Evolutionary conservation across 2,797 vertebrate species (phyloP), one percentile per base, ranked within the genome.

Genomic region (Echeneis naucrates): DNA sequence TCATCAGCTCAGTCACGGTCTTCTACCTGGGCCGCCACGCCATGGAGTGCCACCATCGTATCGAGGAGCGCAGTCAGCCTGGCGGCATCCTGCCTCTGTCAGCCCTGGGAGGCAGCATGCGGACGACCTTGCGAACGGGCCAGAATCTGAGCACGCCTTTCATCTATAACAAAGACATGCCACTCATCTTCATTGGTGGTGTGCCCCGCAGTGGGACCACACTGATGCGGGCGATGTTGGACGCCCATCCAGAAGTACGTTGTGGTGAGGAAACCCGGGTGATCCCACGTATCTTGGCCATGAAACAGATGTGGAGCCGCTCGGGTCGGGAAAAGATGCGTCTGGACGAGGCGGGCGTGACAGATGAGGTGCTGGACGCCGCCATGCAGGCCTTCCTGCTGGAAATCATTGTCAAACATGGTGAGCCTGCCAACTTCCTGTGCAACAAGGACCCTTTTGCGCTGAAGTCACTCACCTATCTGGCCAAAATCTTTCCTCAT

Each of bases 361-460:
- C 98, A 0, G 98, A 99, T 1, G 96, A 98, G 85, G 98, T 99
- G 75, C 85, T 99, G 82, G 97, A 99, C 37, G 96, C 97, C 0
- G 98, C 98, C 87, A 99, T 99, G 98, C 96, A 96, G 90, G 97
- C 98, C 0, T 99, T 99, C 68, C 84, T 99, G 30, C 69, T 99
- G 85, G 98, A 99, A 89, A 96, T 99, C 70, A 99, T 99, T 0
- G 97, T 98, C 60, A 99, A 98, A 61, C 98, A 99, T 0, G 98
- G 98, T 1, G 98, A 99, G 78, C 98, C 97, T 0, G 98, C 98
- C 8, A 95, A 95, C 0, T 99, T 97, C 69, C 88, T 99, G 76
- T 99, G 98, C 84, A 99, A 99, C 94, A 99, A 99, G 91, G 98
- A 99, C 83, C 98, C 98, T 0, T 99, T 99, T 57, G 97, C 98